phyloP scores from a whole-genome alignment of 1,140 invertebrate species.

The Metaphire vulgaris region DNA sequence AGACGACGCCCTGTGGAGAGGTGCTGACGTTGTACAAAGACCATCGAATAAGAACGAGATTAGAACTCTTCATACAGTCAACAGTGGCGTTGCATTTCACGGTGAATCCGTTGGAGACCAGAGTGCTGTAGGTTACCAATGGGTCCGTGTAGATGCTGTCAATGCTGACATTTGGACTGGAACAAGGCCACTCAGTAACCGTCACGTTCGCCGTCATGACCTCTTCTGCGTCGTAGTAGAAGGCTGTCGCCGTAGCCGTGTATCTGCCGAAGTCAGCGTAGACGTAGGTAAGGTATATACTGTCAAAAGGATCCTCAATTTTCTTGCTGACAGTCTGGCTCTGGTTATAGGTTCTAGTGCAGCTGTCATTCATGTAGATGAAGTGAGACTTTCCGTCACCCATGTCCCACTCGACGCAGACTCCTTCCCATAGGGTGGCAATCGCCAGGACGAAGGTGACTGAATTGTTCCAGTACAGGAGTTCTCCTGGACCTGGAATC shows the following conservation, averaged over 20 bases:
- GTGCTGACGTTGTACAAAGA: too few relatives aligned
- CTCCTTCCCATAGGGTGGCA: not conserved
- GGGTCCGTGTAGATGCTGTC: not conserved
- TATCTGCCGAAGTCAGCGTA: not conserved
- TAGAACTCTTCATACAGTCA: not conserved
- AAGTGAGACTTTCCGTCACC: not conserved
- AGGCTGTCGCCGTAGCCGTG: not conserved
- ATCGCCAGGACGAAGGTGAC: not conserved
- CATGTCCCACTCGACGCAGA: not conserved
- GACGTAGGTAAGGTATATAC: not conserved
- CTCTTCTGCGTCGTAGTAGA: not conserved
- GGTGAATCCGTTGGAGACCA: not conserved
- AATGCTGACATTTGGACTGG: not conserved
- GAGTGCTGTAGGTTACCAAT: not conserved
- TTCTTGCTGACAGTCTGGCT: too few relatives aligned
- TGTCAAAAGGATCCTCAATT: not conserved
- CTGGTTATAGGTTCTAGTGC: too few relatives aligned
- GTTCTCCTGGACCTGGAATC: not conserved
- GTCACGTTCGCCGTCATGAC: not conserved
- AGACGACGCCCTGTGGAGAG: not conserved
- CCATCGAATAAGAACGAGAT: too few relatives aligned
- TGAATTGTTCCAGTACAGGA: not conserved
- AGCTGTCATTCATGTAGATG: not conserved
- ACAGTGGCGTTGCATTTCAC: not conserved
- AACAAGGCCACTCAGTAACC: not conserved